Conservation (phyloP, 2,888 invertebrate genomes). For the Pheosia tremula region DNA sequence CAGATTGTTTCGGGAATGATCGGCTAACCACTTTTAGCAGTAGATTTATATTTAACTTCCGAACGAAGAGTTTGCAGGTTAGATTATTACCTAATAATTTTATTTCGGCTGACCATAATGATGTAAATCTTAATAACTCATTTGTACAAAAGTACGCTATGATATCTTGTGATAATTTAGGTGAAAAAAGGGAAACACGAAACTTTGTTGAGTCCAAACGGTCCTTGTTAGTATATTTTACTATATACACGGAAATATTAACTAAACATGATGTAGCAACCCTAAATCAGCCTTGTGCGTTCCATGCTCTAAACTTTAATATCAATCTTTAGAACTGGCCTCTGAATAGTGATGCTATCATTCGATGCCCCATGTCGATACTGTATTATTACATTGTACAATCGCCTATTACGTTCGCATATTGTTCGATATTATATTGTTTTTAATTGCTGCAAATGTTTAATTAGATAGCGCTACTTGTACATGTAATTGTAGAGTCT, state of each 20-base stretch:
- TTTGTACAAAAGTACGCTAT: no score
- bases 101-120: no score
- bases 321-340: constrained; percentile 79
- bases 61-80: no score
- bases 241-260: constrained; percentile 21
- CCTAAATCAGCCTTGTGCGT: constrained; percentile 46
- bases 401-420: constrained; percentile 44
- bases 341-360: constrained; percentile 70
- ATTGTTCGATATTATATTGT: constrained; percentile 37
- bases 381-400: constrained; percentile 55
- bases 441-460: constrained; percentile 28
- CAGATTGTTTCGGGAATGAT: no score
- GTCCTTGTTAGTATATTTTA: constrained; percentile 6
- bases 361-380: constrained; percentile 68
- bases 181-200: no score
- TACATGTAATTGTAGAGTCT: constrained; percentile 3
- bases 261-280: constrained; percentile 25
- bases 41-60: no score
- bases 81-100: no score
- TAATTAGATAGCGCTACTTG: constrained; percentile 6
- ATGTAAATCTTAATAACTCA: no score
- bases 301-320: constrained; percentile 76
- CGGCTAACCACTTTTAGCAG: no score
- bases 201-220: no score
- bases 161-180: no score